A percentile compares a stretch with the other conserved stretches of the same genome.
These are phyloP conservation scores for Syngnathus floridae DNA, from an alignment of 2,113 vertebrate species.

Conservation along the genomic window DNA sequence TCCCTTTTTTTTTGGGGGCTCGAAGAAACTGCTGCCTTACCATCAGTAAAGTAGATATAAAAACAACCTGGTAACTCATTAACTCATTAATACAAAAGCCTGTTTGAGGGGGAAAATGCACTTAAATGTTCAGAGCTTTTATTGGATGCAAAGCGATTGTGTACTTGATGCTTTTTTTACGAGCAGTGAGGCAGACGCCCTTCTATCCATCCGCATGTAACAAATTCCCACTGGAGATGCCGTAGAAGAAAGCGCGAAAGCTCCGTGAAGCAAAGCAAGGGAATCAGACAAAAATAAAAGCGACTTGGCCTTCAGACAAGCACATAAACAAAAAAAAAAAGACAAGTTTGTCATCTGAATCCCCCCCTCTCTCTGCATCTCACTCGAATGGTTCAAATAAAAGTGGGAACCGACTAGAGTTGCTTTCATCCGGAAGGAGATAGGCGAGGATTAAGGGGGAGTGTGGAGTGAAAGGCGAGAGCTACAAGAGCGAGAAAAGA, in stretches of 20 bases:
- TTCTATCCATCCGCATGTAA: background rate
- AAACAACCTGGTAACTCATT: background rate
- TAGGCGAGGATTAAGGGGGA: slow-evolving; percentile 3
- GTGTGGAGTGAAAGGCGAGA: background rate
- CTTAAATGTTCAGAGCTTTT: background rate
- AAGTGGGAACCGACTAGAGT: background rate
- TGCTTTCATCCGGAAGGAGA: slow-evolving; percentile 3
- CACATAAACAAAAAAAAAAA: background rate
- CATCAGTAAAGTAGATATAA: background rate
- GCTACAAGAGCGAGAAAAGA: background rate
- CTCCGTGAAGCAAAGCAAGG: background rate
- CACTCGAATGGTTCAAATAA: slow-evolving; percentile 10
- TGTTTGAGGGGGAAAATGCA: background rate
- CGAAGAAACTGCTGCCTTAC: background rate
- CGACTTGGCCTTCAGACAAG: background rate
- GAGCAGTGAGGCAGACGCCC: background rate
- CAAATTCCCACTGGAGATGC: background rate
- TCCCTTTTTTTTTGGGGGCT: background rate
- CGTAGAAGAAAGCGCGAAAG: background rate
- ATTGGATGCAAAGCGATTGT: background rate
- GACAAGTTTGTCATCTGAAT: background rate
- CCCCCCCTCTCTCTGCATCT: background rate
- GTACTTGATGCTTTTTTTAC: background rate
- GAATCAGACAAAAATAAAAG: background rate
- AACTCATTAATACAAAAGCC: background rate